Evolutionary conservation across 2,888 invertebrate species (phyloP), one percentile per base, ranked within the genome.

Genomic region (Choreutis nemorana): DNA sequence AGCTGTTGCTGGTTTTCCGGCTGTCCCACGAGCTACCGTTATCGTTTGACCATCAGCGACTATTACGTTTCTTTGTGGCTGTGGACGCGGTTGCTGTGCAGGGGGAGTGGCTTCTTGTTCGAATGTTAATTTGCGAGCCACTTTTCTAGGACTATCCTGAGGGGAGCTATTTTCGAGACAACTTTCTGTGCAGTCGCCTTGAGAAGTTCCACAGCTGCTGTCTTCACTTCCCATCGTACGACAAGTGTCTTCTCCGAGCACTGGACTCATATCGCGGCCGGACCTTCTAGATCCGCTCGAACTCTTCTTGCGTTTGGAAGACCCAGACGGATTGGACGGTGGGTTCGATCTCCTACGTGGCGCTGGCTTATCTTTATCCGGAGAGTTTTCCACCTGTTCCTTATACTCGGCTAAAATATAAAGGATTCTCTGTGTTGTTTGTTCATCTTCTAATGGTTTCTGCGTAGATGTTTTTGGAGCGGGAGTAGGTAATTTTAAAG

Each of bases 361-460:
- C 1, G 90, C 90, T 0, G 90, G 90, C 57, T 90, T 90, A 54
- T 90, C 88, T 50, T 90, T 90, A 60, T 90, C 90, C 0, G 90
- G 90, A 1, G 89, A 90, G 49, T 90, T 90, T 42, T 89, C 81
- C 23, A 90, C 73, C 50, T 90, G 90, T 46, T 90, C 90, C 26
- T 89, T 89, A 55, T 90, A 90, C 50, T 90, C 88, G 1, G 89
- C 89, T 27, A 90, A 58, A 44, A 90, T 90, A 40, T 89, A 89
- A 35, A 90, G 84, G 44, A 90, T 90, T 40, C 90, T 78, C 50
- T 90, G 89, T 0, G 89, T 88, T 0, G 90, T 90, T 52, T 89
- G 88, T 50, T 90, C 90, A 46, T 90, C 90, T 68, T 90, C 90
- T 39, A 89, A 83, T 2, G 89, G 88, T 54, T 90, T 90, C 42